Base-by-base conservation (phyloP, 1,140 invertebrate genomes). In the Drosophila burlai region DNA sequence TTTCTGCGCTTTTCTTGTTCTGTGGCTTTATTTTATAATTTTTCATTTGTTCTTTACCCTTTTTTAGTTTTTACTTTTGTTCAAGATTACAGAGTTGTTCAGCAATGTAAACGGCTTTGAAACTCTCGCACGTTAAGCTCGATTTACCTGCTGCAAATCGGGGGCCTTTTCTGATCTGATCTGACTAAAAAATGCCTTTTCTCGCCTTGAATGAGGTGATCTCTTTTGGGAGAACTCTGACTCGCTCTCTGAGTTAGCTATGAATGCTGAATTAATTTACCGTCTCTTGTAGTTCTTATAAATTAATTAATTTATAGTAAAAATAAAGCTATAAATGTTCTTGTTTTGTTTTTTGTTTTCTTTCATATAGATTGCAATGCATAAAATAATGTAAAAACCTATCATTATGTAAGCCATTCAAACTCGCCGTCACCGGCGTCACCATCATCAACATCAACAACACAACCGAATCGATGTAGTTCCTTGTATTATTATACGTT, bases 391-490 rank as follows among this genome's bases (percentile, higher is more conserved):
- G 52, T 66, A 62, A 83, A 52, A 78, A 84, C 79, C 80, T 59
- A 83, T 72, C 62, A 68, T 81, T 67, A 83, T 72, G 42, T 71
- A 74, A 79, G 63, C 63, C 69, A 61, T 57, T 57, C 40, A 66
- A 55, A 45, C 45, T 29, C 31, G 21, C 45, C 45, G 11, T 13
- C 36, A 38, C 24, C 24, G 24, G 11, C 29, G 65, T 26, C 45
- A 43, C 38, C 31, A 69, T 31, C 43, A 49, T 49, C 80, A 74
- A 68, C 85, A 52, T 52, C 50, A 91, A 91, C 86, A 91, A 91
- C 86, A 91, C 86, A 91, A 91, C 86, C 86, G 84, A 91, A 91
- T 91, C 86, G 86, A 91, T 91, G 86, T 91, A 90, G 85, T 90
- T 90, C 81, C 76, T 64, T 83, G 54, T 57, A 49, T 78, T 62